Evolutionary conservation across 2,797 vertebrate genomes (phyloP).

Genomic region (Aselliscus stoliczkanus): DNA sequence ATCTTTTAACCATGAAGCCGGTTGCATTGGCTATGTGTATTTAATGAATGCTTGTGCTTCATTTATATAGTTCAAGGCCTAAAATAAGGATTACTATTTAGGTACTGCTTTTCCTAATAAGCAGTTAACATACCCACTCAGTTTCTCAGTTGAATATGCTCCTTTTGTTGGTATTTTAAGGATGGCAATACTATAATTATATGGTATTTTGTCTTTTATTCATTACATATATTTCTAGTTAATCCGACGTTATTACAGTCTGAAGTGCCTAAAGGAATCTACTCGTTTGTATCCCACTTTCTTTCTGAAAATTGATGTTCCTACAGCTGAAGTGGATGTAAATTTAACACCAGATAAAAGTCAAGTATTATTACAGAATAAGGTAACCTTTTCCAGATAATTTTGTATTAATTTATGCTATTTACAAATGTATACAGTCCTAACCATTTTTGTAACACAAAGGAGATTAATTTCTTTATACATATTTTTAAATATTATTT

Average conservation of each 20-base stretch:
- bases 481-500: slow-evolving; percentile 16
- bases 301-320: slow-evolving; percentile 89
- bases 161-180: background rate
- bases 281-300: slow-evolving; percentile 88
- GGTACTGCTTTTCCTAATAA: background rate
- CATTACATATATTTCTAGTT: slow-evolving; percentile 81
- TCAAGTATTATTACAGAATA: slow-evolving; percentile 93
- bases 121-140: background rate
- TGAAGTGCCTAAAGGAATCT: slow-evolving; percentile 83
- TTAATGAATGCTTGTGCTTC: background rate
- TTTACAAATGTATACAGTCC: background rate
- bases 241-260: slow-evolving; percentile 87
- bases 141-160: background rate
- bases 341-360: slow-evolving; percentile 97
- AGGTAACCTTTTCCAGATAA: slow-evolving; percentile 82
- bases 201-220: slow-evolving; percentile 44
- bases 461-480: background rate
- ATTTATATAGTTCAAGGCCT: background rate
- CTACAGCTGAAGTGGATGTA: slow-evolving; percentile 90
- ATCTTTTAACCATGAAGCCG: slow-evolving; percentile 10
- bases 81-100: background rate
- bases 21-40: background rate
- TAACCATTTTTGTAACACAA: slow-evolving; percentile 8
- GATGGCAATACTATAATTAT: background rate
- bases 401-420: background rate